These are phyloP conservation scores for Holcopasites calliopsidis DNA, from an alignment of 1,140 invertebrate species.

Conservation along the genomic window DNA sequence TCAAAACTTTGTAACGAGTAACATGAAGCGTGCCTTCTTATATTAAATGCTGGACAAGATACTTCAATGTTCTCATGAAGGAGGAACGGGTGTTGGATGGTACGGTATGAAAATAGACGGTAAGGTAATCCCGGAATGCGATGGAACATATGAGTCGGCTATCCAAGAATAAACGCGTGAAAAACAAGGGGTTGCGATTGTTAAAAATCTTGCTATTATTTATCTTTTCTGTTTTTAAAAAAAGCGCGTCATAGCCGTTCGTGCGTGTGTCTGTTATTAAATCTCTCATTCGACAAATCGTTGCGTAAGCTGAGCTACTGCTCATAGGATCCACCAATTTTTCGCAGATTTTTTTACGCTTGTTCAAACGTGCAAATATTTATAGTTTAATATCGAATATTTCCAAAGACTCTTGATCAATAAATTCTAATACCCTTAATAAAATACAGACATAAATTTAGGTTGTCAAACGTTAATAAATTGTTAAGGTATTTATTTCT, in stretches of 20 bases:
- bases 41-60: conserved; percentile 40
- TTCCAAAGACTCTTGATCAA: too few relatives aligned
- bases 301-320: not conserved
- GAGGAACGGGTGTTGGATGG: conserved; percentile 56
- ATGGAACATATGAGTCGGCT: conserved; percentile 72
- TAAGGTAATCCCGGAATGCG: conserved; percentile 74
- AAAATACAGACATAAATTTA: too few relatives aligned
- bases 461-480: too few relatives aligned
- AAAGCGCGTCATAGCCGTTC: conserved; percentile 6
- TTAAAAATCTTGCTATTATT: conserved; percentile 32
- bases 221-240: conserved; percentile 18
- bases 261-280: not conserved
- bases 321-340: not conserved
- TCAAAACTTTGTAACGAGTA: not conserved
- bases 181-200: conserved; percentile 63
- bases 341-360: too few relatives aligned
- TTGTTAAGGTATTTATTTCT: too few relatives aligned
- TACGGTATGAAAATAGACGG: conserved; percentile 72
- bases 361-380: not conserved
- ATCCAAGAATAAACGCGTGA: conserved; percentile 74
- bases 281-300: not conserved
- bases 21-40: not conserved
- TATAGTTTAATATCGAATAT: too few relatives aligned
- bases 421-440: too few relatives aligned
- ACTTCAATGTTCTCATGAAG: conserved; percentile 34